These are phyloP conservation scores for Sebastes iracundus DNA, from an alignment of 2,797 vertebrate genomes.

Conservation along the genomic window DNA sequence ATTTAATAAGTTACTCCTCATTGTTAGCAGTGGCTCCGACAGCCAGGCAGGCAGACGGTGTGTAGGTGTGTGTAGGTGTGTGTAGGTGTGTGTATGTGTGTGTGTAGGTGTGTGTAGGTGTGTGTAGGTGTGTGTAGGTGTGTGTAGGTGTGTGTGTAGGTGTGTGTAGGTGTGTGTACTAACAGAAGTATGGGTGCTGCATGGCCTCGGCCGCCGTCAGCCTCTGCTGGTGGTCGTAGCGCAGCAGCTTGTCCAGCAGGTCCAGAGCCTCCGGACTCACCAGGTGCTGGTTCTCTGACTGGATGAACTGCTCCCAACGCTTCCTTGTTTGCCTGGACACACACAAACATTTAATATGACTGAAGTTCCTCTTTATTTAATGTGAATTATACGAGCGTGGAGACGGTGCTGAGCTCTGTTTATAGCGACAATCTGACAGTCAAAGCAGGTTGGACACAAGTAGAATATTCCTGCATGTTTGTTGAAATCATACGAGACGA, in stretches of 20 bases:
- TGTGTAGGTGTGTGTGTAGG: too few relatives aligned
- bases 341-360: background rate
- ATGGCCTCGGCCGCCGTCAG: constrained; percentile 96
- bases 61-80: too few relatives aligned
- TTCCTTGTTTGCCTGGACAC: constrained; percentile 90
- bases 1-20: too few relatives aligned
- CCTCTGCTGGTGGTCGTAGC: constrained; percentile 98
- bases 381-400: background rate
- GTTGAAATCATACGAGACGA: too few relatives aligned
- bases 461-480: too few relatives aligned
- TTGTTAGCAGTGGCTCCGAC: background rate
- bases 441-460: background rate
- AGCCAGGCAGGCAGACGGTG: background rate
- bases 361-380: background rate
- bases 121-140: too few relatives aligned
- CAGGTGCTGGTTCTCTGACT: constrained; percentile 97
- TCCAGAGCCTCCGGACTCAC: constrained; percentile 96
- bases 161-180: constrained; percentile 32
- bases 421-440: background rate
- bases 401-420: background rate
- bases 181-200: constrained; percentile 96
- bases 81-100: too few relatives aligned
- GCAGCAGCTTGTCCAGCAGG: constrained; percentile 97
- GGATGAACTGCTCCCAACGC: constrained; percentile 98
- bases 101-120: background rate